Evolutionary conservation across 2,113 vertebrate species (phyloP), one percentile per base, ranked within the genome.

Genomic region (Struthidea cinerea): DNA sequence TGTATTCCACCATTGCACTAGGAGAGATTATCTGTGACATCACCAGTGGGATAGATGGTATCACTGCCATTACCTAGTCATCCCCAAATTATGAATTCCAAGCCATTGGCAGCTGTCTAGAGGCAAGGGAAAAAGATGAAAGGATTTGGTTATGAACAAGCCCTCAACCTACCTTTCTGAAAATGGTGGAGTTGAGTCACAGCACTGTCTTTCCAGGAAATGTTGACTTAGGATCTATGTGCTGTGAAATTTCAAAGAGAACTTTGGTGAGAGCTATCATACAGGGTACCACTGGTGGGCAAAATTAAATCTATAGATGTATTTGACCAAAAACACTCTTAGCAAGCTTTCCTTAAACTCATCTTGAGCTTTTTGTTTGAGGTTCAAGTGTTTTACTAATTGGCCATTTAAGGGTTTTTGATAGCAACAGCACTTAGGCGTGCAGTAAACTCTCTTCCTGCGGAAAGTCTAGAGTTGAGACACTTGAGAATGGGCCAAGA

Each of bases 381-480:
- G 22, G 6, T 89, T 71, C 35, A 59, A 7, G 9, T 65, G 30
- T 80, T 78, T 77, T 42, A 46, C 22, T 78, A 15, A 12, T 64
- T 78, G 57, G 6, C 8, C 1, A 11, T 68, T 89, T 69, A 60
- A 61, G 37, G 13, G 20, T 1, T 69, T 80, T 81, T 94, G 55
- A 21, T 61, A 50, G 46, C 17, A 53, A 50, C 81, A 89, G 41
- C 44, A 17, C 13, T 41, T 42, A 3, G 6, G 20, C 32, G 6
- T 73, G 24, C n/a, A 75, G 17, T 73, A 42, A 87, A 16, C 37
- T 70, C 11, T 64, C 16, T 63, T 89, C 57, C 21, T 7, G 4
- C 0, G 0, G 42, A 50, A 74, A 61, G 33, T 55, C 26, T 35
- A n/a, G n/a, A 59, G n/a, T 11, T 55, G 17, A 44, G 52, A 70